Evolutionary conservation across 2,888 invertebrate species (phyloP).

Genomic region (Malacosoma neustria): DNA sequence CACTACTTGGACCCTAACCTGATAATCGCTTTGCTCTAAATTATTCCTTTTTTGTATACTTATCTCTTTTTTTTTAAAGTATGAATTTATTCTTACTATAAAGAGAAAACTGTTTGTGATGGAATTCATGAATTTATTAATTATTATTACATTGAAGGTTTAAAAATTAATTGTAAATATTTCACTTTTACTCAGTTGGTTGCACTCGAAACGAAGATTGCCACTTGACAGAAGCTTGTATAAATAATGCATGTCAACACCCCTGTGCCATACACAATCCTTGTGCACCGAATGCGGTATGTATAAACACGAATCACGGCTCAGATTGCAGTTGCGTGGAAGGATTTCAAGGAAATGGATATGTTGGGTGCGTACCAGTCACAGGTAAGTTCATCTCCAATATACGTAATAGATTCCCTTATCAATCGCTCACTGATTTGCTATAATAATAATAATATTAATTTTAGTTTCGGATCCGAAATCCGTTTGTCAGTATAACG

Average conservation of each 20-base stretch:
- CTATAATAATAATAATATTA: slow-evolving; percentile 3
- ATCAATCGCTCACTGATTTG: neutral
- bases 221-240: slow-evolving; percentile 88
- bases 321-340: slow-evolving; percentile 90
- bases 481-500: slow-evolving; percentile 89
- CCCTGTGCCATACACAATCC: slow-evolving; percentile 91
- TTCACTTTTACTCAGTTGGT: slow-evolving; percentile 79
- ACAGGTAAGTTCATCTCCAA: slow-evolving; percentile 74
- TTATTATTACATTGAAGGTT: no score
- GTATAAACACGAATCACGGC: slow-evolving; percentile 91
- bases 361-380: slow-evolving; percentile 84
- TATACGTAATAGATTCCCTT: neutral
- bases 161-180: slow-evolving; percentile 18
- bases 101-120: no score
- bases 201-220: slow-evolving; percentile 92
- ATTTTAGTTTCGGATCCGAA: slow-evolving; percentile 46
- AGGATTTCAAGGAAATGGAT: slow-evolving; percentile 91
- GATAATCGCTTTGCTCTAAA: neutral
- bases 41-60: no score
- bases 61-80: no score
- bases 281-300: slow-evolving; percentile 87
- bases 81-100: no score
- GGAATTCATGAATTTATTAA: no score
- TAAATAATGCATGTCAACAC: slow-evolving; percentile 88
- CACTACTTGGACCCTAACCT: neutral